phyloP scores from a whole-genome alignment of 2,888 invertebrate species.

The Dorcus hopei region DNA sequence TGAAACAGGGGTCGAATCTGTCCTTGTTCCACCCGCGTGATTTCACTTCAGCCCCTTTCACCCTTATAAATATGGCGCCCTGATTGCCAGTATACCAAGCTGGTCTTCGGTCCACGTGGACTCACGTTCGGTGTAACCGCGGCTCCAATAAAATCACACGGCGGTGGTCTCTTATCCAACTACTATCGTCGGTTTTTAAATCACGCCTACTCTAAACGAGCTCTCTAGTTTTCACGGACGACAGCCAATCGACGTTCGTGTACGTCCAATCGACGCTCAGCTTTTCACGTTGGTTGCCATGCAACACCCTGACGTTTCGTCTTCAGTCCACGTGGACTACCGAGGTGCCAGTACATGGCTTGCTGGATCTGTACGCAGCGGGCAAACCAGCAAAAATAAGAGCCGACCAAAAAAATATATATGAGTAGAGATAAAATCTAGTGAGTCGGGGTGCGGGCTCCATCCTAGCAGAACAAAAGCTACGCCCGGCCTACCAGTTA shows the following conservation, averaged over 20 bases:
- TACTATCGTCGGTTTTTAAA: conserved; percentile 10
- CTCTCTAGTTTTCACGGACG: conserved; percentile 28
- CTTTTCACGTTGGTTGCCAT: conserved; percentile 28
- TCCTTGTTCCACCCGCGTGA: conserved; percentile 52
- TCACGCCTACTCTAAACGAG: conserved; percentile 45
- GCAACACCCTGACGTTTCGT: conserved; percentile 36
- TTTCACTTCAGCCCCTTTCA: conserved; percentile 52
- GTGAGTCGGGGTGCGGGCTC: conserved; percentile 47
- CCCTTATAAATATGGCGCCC: conserved; percentile 55
- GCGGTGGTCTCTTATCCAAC: conserved; percentile 24
- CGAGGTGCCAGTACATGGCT: conserved; percentile 51
- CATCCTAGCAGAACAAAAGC: conserved; percentile 47
- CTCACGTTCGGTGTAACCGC: conserved; percentile 19
- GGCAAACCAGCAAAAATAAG: conserved; percentile 52
- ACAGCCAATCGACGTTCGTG: conserved; percentile 27
- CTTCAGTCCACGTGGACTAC: conserved; percentile 48
- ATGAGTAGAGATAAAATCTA: conserved; percentile 50
- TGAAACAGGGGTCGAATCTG: conserved; percentile 51
- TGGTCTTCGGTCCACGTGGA: conserved; percentile 47
- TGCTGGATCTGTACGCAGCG: conserved; percentile 49
- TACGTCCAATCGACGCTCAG: conserved; percentile 36
- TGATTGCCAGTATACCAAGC: conserved; percentile 53
- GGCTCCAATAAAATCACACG: conserved; percentile 27
- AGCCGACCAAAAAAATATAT: conserved; percentile 47
- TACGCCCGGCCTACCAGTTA: conserved; percentile 47